Conservation (phyloP, 2,113 vertebrate genomes). For the Colaptes auratus region DNA sequence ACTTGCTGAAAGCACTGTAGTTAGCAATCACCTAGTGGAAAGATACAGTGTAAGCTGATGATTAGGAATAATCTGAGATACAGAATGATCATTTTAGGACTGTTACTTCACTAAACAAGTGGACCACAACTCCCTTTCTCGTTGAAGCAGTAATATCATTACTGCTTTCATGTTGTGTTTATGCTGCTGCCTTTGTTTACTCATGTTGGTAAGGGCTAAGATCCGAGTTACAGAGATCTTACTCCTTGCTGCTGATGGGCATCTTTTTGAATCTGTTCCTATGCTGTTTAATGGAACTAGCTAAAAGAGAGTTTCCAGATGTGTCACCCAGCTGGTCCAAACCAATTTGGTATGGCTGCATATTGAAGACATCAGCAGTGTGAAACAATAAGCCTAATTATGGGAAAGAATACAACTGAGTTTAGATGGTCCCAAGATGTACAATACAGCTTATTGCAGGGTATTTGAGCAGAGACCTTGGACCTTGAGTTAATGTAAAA, state of each 20-base stretch:
- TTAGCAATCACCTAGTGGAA: neutral
- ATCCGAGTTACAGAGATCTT: neutral
- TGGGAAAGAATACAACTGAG: neutral
- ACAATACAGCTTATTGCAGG: neutral
- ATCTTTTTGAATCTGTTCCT: neutral
- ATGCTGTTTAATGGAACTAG: neutral
- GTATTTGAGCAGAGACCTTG: neutral
- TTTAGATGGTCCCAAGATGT: neutral
- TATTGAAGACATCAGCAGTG: neutral
- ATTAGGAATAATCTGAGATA: neutral
- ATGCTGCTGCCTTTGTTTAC: neutral
- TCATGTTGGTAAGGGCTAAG: neutral
- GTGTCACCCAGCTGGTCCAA: neutral
- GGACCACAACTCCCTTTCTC: neutral
- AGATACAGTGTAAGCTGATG: neutral
- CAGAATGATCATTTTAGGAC: neutral
- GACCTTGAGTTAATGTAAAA: neutral
- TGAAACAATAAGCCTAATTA: constrained; percentile 17
- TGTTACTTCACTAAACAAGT: neutral
- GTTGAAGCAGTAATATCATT: neutral
- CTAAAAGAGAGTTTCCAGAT: constrained; percentile 21
- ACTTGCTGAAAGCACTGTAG: neutral
- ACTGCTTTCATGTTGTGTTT: neutral
- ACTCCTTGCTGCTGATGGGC: neutral
- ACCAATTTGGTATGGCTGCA: neutral